These are phyloP conservation scores for Uria aalge DNA, from an alignment of 2,113 vertebrate genomes.

Conservation along the genomic window DNA sequence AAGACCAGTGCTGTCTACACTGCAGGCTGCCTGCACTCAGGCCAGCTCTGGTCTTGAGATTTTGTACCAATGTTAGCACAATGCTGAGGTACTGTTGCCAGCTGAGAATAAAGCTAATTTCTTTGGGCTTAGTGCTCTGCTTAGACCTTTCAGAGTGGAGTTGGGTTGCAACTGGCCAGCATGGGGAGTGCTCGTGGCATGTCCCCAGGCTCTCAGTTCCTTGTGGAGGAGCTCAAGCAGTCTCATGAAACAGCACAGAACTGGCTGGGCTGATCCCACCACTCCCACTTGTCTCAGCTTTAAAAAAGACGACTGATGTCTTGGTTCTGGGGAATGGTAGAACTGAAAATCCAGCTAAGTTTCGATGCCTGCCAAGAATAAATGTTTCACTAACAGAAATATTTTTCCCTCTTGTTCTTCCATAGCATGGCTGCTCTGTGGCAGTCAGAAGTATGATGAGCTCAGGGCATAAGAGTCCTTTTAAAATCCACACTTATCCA, in stretches of 20 bases:
- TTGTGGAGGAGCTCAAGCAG: not conserved
- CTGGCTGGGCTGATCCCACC: not conserved
- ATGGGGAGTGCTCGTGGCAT: not conserved
- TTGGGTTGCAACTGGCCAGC: not conserved
- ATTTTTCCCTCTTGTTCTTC: slow-evolving; percentile 31
- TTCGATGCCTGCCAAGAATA: not conserved
- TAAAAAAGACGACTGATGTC: not conserved
- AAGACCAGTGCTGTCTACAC: not conserved
- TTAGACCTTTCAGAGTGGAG: not conserved
- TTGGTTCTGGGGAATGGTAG: not conserved
- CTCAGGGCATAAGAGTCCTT: slow-evolving; percentile 55
- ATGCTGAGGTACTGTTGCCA: not conserved
- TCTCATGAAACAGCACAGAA: not conserved
- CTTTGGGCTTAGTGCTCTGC: not conserved
- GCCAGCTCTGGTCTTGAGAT: not conserved
- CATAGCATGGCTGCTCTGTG: not conserved
- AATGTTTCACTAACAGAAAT: slow-evolving; percentile 37
- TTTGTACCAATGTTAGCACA: not conserved
- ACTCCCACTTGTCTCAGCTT: not conserved
- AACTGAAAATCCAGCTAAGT: slow-evolving; percentile 15
- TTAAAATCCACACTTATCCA: slow-evolving; percentile 58
- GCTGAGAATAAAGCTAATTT: not conserved
- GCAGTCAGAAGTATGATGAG: slow-evolving; percentile 50
- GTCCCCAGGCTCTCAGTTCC: not conserved
- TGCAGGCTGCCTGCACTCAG: not conserved